Evolutionary conservation across 2,113 vertebrate species (phyloP), one percentile per base, ranked within the genome.

Genomic region (Hiodon tergisus): DNA sequence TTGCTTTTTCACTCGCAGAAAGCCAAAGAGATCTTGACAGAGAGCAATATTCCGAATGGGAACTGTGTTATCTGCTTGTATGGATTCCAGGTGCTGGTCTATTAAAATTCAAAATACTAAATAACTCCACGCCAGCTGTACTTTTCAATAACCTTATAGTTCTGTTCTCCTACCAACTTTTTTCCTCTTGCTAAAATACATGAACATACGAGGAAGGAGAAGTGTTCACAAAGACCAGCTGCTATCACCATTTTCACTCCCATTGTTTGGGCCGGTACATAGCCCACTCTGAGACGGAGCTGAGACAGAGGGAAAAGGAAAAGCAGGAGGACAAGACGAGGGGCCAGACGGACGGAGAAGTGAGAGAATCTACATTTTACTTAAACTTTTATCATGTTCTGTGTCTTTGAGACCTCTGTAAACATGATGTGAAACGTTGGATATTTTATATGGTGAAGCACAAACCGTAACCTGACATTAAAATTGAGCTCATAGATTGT

Each of bases 241-340:
- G 97, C 86, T 99, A 98, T 82, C 96, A 98, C 87, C 95, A 98
- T 78, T 98, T 99, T 83, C 97, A 98, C 81, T 98, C 95, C 3
- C 94, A 96, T 87, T 99, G 97, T 81, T 90, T 99, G 73, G 97
- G 95, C 2, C 93, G 94, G 69, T 98, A 98, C 0, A 89, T 90
- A 79, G 86, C 93, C 77, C 94, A 98, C 85, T 94, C 95, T 3
- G 94, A 98, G 81, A 78, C 82, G 6, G 94, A 96, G 89, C 90
- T 96, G 53, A 85, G 87, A 9, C 83, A 84, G 79, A 88, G 93
- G 73, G 90, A 89, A 83, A 89, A 83, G 69, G 93, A 95, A 81
- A 83, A 90, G 79, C 86, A 93, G 59, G 90, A 93, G 82, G 90
- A 94, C 79, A 90, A 89, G 74, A 91, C 88, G 50, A 63, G 86